phyloP scores from a whole-genome alignment of 1,140 invertebrate genomes.

The Drosophila busckii region DNA sequence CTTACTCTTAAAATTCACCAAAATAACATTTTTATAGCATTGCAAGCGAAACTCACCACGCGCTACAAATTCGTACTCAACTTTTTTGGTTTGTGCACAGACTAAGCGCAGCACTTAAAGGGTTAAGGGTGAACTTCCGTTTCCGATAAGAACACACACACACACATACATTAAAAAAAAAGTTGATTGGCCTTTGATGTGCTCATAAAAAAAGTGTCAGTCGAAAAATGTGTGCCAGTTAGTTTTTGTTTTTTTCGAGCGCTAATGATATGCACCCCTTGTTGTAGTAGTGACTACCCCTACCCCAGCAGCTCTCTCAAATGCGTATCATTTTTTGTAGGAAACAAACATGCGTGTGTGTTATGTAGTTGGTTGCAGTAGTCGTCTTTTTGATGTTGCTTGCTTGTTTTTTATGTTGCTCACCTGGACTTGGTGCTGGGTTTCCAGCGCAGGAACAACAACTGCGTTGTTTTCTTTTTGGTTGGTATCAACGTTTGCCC shows the following conservation, averaged over 20 bases:
- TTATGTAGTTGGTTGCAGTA: constrained; percentile 50
- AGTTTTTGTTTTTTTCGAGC: constrained; percentile 20
- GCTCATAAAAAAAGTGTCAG: constrained; percentile 57
- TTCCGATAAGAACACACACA: constrained; percentile 65
- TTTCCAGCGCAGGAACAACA: constrained; percentile 32
- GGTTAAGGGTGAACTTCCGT: constrained; percentile 65
- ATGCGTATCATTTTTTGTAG: constrained; percentile 57
- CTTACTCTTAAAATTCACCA: no score
- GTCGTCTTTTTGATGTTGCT: constrained; percentile 58
- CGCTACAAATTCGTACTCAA: not conserved
- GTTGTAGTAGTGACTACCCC: constrained; percentile 17
- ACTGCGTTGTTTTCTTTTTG: constrained; percentile 15
- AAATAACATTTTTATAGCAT: constrained; percentile 49
- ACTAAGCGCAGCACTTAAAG: constrained; percentile 49
- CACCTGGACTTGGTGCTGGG: constrained; percentile 37
- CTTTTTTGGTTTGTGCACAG: constrained; percentile 34
- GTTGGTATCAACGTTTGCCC: constrained; percentile 50
- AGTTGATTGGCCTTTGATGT: constrained; percentile 76
- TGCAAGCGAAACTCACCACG: constrained; percentile 43
- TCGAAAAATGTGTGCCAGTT: constrained; percentile 68
- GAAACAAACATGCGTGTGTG: constrained; percentile 64
- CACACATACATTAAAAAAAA: constrained; percentile 9
- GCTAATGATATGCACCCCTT: constrained; percentile 74
- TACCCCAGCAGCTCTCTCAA: constrained; percentile 2
- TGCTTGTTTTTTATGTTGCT: constrained; percentile 40